Evolutionary conservation across 23 tunicate species (phyloP).

Genomic region (Oikopleura dioica): DNA sequence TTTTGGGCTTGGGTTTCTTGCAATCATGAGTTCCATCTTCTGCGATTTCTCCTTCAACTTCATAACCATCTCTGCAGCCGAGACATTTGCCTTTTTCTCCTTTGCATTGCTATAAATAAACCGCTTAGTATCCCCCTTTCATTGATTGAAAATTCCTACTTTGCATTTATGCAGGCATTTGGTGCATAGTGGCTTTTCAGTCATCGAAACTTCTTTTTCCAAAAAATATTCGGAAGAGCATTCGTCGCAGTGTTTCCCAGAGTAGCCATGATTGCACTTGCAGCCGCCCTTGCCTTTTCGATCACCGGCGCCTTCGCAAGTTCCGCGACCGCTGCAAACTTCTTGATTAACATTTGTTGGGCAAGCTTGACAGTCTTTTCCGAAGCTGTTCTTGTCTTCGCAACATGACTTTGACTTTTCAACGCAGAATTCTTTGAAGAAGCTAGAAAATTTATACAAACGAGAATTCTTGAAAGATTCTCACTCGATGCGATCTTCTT

Average conservation of each 20-base stretch:
- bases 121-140: no score
- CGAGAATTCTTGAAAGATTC: neutral
- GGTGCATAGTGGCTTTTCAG: neutral
- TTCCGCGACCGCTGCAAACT: constrained; percentile 7
- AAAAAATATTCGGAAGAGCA: neutral
- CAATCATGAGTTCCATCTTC: no score
- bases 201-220: neutral
- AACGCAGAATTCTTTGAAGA: neutral
- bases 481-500: neutral
- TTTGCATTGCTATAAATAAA: no score
- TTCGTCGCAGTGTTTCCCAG: neutral
- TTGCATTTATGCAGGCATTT: neutral
- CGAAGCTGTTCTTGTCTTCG: neutral
- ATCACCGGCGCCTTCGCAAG: constrained; percentile 1
- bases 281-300: neutral
- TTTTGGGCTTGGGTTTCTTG: no score
- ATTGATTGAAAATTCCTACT: no score
- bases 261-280: neutral
- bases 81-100: no score
- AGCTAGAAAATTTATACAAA: neutral
- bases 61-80: no score
- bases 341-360: neutral
- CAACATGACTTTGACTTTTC: neutral
- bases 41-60: no score
- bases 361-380: neutral